Base-by-base conservation (phyloP, 1,140 invertebrate genomes). In the Zelostemma sp. region DNA sequence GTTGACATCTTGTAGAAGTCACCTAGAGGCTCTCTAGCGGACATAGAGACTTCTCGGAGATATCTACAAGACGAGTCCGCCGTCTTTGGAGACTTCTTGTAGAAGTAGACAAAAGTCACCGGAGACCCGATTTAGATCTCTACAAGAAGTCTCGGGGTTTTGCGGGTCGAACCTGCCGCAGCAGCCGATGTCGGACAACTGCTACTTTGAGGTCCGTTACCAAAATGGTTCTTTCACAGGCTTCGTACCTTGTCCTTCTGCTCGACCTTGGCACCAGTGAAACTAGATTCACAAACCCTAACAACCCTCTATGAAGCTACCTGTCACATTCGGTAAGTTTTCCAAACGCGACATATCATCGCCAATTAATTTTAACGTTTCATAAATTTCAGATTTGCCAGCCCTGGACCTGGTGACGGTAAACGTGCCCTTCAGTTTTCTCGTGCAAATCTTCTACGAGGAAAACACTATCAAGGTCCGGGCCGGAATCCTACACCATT, bases 401-500 rank as follows among this genome's bases (percentile, higher is more conserved):
- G 92, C 90, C 0, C 79, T 93, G 68, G 90, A 93, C 66, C 80
- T 93, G 11, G 87, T 93, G 3, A 88, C 88, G 16, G 73, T 93
- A 50, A 83, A 81, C 14, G 86, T 94, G 12, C 83, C 89, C 0
- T 87, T 88, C 3, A 86, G 87, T 9, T 89, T 92, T 64, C 76
- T 93, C 0, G 83, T 91, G 1, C 87, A 91, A 6, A 88, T 89
- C 0, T 93, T 93, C 70, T 90, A 90, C 41, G 89, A 86, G 64
- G 87, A 90, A 57, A 87, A 84, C 1, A 87, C 87, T 0, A 74
- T 90, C 0, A 90, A 92, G 71, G 91, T 93, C 70, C 90, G 90
- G 56, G 77, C 94, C 19, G 89, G 90, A 2, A 93, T 94, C 19
- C 81, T 95, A 18, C 93, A 95, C 81, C 93, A 93, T 76, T 90